Base-by-base conservation (phyloP, 2,888 invertebrate species). In the Thecocarcelia acutangulata region DNA sequence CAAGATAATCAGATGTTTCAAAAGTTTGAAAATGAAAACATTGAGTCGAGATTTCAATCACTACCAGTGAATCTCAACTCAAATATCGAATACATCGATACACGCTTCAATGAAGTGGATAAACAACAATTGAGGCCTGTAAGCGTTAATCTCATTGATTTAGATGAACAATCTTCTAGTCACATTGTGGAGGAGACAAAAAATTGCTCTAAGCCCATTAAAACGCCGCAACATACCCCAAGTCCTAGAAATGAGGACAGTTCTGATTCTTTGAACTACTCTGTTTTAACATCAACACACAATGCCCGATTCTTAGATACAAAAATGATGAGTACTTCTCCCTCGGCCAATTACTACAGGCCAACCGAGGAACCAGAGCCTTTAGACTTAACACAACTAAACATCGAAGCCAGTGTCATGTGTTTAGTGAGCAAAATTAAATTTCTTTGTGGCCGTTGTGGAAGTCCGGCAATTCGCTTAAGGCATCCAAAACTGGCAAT, bases 361-460 rank as follows among this genome's bases (percentile, higher is more conserved):
- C 95, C 95, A 0, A 94, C 94, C 0, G 95, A 95, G 86, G 96
- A 96, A 87, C 95, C 95, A 0, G 96, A 96, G 87, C 96, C 96
- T 0, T 94, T 96, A 93, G 97, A 97, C 89, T 92, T 97, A 79
- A 96, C 96, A 0, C 94, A 96, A 86, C 90, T 97, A 46, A 97
- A 97, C 88, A 95, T 96, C 68, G 96, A 97, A 90, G 97, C 96
- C 0, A 95, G 96, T 87, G 94, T 96, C 6, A 96, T 97, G 93
- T 96, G 96, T 89, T 92, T 97, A 83, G 95, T 95, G 24, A 95
- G 96, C 85, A 96, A 96, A 91, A 94, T 92, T 0, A 96, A 96
- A 87, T 95, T 95, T 89, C 91, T 96, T 4, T 95, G 95, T 87
- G 95, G 95, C 0, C 92, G 94, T 52, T 94, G 94, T 86, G 94